Conservation (phyloP, 2,797 vertebrate genomes). For the Lemur catta region DNA sequence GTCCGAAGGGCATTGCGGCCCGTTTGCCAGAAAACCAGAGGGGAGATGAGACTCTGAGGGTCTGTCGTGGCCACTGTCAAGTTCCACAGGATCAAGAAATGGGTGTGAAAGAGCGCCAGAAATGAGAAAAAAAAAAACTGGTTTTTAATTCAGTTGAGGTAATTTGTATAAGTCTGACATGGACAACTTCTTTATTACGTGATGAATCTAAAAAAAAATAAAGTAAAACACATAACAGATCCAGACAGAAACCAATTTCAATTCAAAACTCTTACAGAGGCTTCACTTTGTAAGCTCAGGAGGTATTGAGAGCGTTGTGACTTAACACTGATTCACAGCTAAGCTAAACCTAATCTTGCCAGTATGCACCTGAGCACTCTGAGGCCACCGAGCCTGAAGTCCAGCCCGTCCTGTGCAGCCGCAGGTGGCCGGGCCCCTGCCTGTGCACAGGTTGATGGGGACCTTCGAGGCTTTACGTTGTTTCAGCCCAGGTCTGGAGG, state of each 20-base stretch:
- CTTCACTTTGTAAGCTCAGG: background rate
- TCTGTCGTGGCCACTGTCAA: background rate
- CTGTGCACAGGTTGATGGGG: background rate
- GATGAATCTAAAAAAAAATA: background rate
- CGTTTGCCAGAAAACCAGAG: background rate
- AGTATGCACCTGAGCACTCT: rapidly evolving
- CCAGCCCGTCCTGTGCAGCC: too few relatives aligned
- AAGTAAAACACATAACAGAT: background rate
- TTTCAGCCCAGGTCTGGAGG: background rate
- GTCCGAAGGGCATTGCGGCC: background rate
- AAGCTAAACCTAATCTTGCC: background rate
- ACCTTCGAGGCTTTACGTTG: rapidly evolving
- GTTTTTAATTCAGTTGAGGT: background rate
- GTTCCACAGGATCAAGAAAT: background rate
- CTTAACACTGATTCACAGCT: background rate
- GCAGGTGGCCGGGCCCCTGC: too few relatives aligned
- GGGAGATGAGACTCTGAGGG: too few relatives aligned
- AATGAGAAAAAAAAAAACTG: background rate
- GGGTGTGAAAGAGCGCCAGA: background rate
- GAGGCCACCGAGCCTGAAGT: background rate
- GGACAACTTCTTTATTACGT: background rate
- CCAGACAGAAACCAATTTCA: background rate
- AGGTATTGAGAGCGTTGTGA: background rate
- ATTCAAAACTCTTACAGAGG: background rate
- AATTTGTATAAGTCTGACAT: background rate